Evolutionary conservation across 2,888 invertebrate species (phyloP).

Genomic region (Dioctria rufipes): DNA sequence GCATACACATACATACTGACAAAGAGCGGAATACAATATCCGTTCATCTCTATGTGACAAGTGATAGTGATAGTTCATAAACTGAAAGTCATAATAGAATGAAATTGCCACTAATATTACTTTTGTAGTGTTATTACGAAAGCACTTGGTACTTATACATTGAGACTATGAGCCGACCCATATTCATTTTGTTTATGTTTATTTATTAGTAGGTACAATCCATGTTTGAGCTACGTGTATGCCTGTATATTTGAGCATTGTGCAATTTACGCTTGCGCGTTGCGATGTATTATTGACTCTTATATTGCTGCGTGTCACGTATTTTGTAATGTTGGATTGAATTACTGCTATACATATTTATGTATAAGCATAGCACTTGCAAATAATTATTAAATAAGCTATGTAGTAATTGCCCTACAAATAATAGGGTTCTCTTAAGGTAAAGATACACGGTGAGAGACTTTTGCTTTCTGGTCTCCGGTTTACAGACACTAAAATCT

Average conservation of each 20-base stretch:
- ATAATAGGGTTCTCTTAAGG: too few species aligned
- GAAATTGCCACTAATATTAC: slow-evolving; percentile 37
- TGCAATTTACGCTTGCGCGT: slow-evolving; percentile 27
- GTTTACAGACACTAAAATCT: too few species aligned
- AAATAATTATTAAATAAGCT: too few species aligned
- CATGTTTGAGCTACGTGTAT: background rate
- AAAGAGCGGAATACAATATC: too few species aligned
- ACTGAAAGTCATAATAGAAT: slow-evolving; percentile 5
- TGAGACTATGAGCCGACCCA: background rate
- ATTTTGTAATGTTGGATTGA: slow-evolving; percentile 13
- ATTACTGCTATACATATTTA: too few species aligned
- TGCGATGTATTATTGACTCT: slow-evolving; percentile 45
- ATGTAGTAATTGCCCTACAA: too few species aligned
- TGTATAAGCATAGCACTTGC: too few species aligned
- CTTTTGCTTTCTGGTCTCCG: too few species aligned
- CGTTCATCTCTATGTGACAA: background rate
- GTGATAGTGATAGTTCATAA: background rate
- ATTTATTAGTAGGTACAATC: slow-evolving; percentile 38
- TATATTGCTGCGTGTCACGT: slow-evolving; percentile 37
- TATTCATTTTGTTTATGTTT: slow-evolving; percentile 38
- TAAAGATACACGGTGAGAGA: too few species aligned
- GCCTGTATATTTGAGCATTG: background rate
- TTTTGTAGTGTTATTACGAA: background rate
- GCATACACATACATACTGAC: too few species aligned
- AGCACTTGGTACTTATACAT: slow-evolving; percentile 23